Base-by-base conservation (phyloP, 35 echinoderm and acorn worm species). In the Apostichopus parvimensis region DNA sequence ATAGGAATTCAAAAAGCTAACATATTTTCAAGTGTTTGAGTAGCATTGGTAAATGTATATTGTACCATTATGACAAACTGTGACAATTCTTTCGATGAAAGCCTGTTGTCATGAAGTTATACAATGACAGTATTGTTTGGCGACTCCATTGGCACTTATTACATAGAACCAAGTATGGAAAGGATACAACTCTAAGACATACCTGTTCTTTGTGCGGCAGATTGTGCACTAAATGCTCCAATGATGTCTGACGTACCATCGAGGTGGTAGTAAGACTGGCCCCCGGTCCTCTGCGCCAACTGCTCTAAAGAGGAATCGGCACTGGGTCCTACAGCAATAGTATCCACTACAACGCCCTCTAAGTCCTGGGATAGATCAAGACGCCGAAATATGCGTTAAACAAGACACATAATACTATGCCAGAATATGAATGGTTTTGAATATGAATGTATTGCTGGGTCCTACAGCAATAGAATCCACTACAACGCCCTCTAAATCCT, bases 391-490 rank as follows among this genome's bases (percentile, higher is more conserved):
- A 45, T 45, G 34, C 34, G 34, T 45, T 45, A 45, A 45, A 45
- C 34, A 45, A 45, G 34, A 45, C 34, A 45, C 3, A 45, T 45
- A 45, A 45, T 5, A 61, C 6, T 61, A 11, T 61, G 58, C 12
- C 0, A 61, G 58, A 9, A 61, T 61, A 12, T 61, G 2, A 61
- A 10, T 45, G 34, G 34, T 45, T 45, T 45, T 45, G 34, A 61
- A 61, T 61, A 61, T 2, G 58, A 61, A 61, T 45, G 34, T 45
- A 4, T 45, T 45, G 34, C 34, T 87, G 0, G 65, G 70, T 58
- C 91, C 91, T 58, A 95, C 59, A n/a, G 94, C 94, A 20, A 95
- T 95, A 23, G 91, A 83, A 61, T 90, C 91, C 56, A 95, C 91
- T 14, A 84, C 83, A 21, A 95, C 90, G 57, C 93, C 88, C 28